Conservation (phyloP, 2,888 invertebrate genomes). For the Standfussiana lucernea region DNA sequence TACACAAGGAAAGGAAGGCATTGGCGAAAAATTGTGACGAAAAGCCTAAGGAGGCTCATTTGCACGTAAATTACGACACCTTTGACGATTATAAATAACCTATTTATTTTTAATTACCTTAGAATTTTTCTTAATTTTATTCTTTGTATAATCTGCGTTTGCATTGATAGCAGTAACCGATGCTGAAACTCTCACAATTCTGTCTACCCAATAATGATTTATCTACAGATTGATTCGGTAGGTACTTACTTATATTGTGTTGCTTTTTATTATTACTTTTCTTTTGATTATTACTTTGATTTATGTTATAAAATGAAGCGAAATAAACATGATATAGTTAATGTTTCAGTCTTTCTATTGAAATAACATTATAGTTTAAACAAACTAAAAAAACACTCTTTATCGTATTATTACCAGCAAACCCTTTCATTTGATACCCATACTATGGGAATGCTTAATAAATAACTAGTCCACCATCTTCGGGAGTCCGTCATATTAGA, state of each 20-base stretch:
- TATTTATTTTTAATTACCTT: neutral
- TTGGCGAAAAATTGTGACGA: slow-evolving; percentile 73
- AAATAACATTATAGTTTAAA: neutral
- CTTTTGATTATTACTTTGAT: neutral
- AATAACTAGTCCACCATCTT: neutral
- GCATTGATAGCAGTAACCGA: slow-evolving; percentile 4
- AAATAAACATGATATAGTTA: slow-evolving; percentile 17
- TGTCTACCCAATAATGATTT: neutral
- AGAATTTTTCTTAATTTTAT: neutral
- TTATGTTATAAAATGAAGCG: neutral
- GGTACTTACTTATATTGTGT: neutral
- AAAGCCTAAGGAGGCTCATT: slow-evolving; percentile 23
- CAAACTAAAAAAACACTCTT: neutral
- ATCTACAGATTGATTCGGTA: neutral
- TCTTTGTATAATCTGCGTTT: neutral
- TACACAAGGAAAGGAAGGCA: slow-evolving; percentile 87
- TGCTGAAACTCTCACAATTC: neutral
- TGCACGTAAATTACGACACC: slow-evolving; percentile 13
- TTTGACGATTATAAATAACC: slow-evolving; percentile 23
- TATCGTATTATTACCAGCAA: neutral
- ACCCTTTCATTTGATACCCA: neutral
- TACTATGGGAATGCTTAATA: neutral
- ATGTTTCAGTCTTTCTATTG: slow-evolving; percentile 4
- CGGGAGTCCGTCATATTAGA: neutral
- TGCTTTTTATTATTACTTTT: neutral